These are phyloP conservation scores for Lottia gigantea DNA, from an alignment of 2,888 invertebrate genomes.

Conservation along the genomic window DNA sequence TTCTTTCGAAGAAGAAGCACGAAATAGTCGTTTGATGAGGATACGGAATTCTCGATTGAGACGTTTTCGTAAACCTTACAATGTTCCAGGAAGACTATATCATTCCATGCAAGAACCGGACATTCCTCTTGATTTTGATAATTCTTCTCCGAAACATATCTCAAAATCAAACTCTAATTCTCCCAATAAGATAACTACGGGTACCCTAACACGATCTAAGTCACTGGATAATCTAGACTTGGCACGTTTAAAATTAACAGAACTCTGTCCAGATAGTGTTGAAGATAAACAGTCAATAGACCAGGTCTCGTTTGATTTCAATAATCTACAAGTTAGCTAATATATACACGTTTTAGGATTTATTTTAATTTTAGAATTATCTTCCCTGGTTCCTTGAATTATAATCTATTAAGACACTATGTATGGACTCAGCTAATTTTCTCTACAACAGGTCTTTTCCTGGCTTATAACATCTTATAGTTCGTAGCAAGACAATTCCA, in stretches of 20 bases:
- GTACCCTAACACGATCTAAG: slow-evolving; percentile 51
- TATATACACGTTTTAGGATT: neutral
- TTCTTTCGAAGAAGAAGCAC: slow-evolving; percentile 32
- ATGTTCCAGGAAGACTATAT: slow-evolving; percentile 56
- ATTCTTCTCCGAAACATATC: slow-evolving; percentile 31
- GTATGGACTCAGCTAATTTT: too few relatives aligned
- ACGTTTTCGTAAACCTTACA: slow-evolving; percentile 52
- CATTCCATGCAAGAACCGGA: slow-evolving; percentile 49
- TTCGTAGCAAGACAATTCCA: too few relatives aligned
- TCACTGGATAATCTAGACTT: slow-evolving; percentile 61
- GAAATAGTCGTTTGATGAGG: slow-evolving; percentile 35
- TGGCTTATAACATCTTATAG: too few relatives aligned
- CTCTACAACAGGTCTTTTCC: too few relatives aligned
- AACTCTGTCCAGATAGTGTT: slow-evolving; percentile 31
- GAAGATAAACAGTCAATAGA: slow-evolving; percentile 52
- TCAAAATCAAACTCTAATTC: slow-evolving; percentile 54
- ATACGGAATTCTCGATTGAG: slow-evolving; percentile 33
- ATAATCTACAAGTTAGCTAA: slow-evolving; percentile 49
- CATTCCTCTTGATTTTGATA: slow-evolving; percentile 31
- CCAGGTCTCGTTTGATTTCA: slow-evolving; percentile 50
- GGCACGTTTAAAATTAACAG: slow-evolving; percentile 43
- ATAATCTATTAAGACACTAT: too few relatives aligned
- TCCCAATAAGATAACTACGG: slow-evolving; percentile 40
- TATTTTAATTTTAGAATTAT: neutral
- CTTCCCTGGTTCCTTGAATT: too few relatives aligned